phyloP scores from a whole-genome alignment of 2,888 invertebrate genomes.

The Orchesellides sinensis region DNA sequence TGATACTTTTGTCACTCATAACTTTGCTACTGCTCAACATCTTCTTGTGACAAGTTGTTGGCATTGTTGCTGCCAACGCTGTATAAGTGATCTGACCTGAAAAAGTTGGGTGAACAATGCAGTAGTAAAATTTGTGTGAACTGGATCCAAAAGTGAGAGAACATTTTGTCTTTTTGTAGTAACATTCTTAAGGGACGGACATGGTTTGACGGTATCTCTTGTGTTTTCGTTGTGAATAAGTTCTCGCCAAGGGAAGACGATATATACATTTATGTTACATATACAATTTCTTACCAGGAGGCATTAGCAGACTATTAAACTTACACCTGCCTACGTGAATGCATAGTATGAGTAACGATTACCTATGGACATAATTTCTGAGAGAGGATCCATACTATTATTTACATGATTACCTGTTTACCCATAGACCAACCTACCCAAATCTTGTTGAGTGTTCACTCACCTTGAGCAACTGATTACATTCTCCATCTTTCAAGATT shows the following conservation, averaged over 20 bases:
- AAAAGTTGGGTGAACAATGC: constrained; percentile 44
- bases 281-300: constrained; percentile 15
- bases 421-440: constrained; percentile 46
- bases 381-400: background rate
- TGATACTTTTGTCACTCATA: constrained; percentile 31
- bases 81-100: constrained; percentile 59
- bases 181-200: background rate
- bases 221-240: too few relatives aligned
- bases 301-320: constrained; percentile 1
- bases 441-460: constrained; percentile 45
- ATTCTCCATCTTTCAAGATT: constrained; percentile 63
- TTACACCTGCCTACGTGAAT: constrained; percentile 14
- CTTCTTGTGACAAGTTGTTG: constrained; percentile 61
- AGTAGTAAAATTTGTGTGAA: constrained; percentile 12
- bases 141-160: constrained; percentile 36
- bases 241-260: too few relatives aligned
- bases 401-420: constrained; percentile 35
- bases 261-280: too few relatives aligned
- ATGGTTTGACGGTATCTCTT: too few relatives aligned
- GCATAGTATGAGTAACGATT: background rate
- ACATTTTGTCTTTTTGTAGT: background rate
- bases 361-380: background rate
- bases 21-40: constrained; percentile 9
- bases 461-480: constrained; percentile 61
- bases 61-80: constrained; percentile 49